Base-by-base conservation (phyloP, 1,140 invertebrate genomes). In the Potamilus streckersoni region DNA sequence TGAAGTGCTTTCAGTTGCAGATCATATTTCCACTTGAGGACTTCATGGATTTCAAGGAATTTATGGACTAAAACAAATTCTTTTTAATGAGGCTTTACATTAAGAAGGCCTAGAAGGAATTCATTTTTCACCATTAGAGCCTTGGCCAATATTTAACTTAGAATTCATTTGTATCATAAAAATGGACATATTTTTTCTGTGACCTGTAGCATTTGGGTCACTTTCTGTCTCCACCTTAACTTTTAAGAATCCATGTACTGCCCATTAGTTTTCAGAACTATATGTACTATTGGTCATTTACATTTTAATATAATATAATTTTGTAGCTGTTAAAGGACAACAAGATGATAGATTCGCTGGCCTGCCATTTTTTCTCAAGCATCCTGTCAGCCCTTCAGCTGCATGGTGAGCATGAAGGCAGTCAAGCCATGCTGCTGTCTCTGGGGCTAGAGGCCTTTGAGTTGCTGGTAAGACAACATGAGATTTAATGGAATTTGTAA, bases 401-500 rank as follows among this genome's bases (percentile, higher is more conserved):
- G 17, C 82, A 87, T 38, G 95, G 95, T 0, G 94, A 96, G 86
- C 95, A 96, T 86, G 95, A 97, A 79, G 92, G 93, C 1, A 95
- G 95, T 89, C 94, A 95, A 87, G 86, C 93, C 11, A 92, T 91
- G 1, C 86, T 95, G 23, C 90, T 95, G 5, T 92, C 92, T 27
- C 90, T 95, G 17, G 94, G 94, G 12, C 92, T 94, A n/a, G 93
- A 95, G 88, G 92, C 94, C 5, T 97, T 97, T 86, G 95, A 96
- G 87, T 91, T 93, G 67, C 89, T 96, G 49, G 92, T 96, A 80
- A 94, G 95, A 3, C 55, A 13, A 13, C 19, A 16, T 62, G 12
- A 62, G 13, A 19, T 62, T 61, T n/a, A 23, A 23, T 23, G 16
- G 60, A 62, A n/a, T 62, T 62, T 11, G 8, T 19, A 23, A 19